These are phyloP conservation scores for Penaeus vannamei DNA, from an alignment of 1,140 invertebrate species.

Conservation along the genomic window DNA sequence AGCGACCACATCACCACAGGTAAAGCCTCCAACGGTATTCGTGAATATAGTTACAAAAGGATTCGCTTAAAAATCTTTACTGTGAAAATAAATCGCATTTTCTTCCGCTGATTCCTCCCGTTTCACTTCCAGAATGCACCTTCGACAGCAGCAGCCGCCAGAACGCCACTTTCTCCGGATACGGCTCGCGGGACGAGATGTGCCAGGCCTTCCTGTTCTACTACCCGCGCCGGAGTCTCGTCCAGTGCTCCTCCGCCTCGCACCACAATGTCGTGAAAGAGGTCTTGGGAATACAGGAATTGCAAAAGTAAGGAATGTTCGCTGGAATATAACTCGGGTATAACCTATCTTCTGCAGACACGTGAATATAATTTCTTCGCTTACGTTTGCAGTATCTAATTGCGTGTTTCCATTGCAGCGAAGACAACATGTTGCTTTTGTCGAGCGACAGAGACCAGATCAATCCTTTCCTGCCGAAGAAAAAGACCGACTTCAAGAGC, in stretches of 20 bases:
- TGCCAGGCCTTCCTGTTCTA: constrained; percentile 81
- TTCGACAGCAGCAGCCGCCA: constrained; percentile 79
- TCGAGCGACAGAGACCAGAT: not conserved
- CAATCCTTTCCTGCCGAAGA: not conserved
- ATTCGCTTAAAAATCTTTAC: too few relatives aligned
- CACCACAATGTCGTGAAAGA: not conserved
- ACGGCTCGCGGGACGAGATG: constrained; percentile 80
- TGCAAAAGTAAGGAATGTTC: not conserved
- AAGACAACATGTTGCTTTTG: not conserved
- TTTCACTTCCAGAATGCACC: constrained; percentile 75
- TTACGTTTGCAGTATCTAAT: not conserved
- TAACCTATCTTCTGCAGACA: not conserved
- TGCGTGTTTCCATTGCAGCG: not conserved
- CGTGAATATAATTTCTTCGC: not conserved
- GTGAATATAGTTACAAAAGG: too few relatives aligned
- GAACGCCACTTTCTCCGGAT: constrained; percentile 80
- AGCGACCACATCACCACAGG: constrained; percentile 76
- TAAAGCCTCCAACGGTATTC: not conserved
- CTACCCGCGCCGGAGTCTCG: constrained; percentile 80
- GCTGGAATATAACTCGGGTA: not conserved
- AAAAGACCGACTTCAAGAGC: not conserved
- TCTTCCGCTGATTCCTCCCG: not conserved
- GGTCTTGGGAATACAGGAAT: not conserved
- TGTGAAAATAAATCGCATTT: too few relatives aligned
- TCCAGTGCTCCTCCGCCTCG: constrained; percentile 78